A percentile compares a stretch with the other conserved stretches of the same genome.
phyloP scores from a whole-genome alignment of 2,113 vertebrate genomes.

The Quiscalus mexicanus region DNA sequence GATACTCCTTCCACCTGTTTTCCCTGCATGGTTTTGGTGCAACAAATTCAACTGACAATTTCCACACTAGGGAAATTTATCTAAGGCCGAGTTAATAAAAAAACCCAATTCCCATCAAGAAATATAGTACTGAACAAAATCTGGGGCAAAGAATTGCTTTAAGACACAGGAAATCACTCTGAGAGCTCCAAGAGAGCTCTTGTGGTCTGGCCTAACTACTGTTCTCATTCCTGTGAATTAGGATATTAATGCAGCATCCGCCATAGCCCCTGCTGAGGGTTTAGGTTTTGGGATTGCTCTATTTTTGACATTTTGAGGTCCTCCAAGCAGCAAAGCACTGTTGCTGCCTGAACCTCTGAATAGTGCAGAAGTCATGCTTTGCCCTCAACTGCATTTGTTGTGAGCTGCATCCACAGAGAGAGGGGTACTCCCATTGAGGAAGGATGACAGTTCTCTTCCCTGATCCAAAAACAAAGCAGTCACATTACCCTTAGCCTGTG shows the following conservation, averaged over 20 bases:
- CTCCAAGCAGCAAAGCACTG: neutral
- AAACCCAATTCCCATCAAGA: neutral
- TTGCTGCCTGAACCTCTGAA: neutral
- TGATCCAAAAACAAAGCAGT: neutral
- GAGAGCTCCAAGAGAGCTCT: neutral
- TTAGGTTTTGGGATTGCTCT: neutral
- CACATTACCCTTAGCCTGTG: rapidly evolving
- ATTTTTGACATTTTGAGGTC: neutral
- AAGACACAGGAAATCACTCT: neutral
- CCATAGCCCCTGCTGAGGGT: rapidly evolving
- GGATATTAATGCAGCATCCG: neutral
- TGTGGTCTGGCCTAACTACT: no score
- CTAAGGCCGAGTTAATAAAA: neutral
- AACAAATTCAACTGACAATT: neutral
- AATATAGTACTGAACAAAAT: neutral
- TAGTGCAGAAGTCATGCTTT: neutral
- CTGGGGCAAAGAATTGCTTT: neutral
- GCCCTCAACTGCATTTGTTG: neutral
- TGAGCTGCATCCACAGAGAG: neutral
- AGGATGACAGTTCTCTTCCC: rapidly evolving
- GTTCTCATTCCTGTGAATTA: neutral
- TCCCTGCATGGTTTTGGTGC: neutral
- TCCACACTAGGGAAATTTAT: neutral
- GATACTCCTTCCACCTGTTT: neutral
- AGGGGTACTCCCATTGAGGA: neutral